Percentiles rank a stretch among this genome's conserved stretches.
These are phyloP conservation scores for Trisateles emortualis DNA, from an alignment of 2,888 invertebrate genomes.

Conservation along the genomic window DNA sequence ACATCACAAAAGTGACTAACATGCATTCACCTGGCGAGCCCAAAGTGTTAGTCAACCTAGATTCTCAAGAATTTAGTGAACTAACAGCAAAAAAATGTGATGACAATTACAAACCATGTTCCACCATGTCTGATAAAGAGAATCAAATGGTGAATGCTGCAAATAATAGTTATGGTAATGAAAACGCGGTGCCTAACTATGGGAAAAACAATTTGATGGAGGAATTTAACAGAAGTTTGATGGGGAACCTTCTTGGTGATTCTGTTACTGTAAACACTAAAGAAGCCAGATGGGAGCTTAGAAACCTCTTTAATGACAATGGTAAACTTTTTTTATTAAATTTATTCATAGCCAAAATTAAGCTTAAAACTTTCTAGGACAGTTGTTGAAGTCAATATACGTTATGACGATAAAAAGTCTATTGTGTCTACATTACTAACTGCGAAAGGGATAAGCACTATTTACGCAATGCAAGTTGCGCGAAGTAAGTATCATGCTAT, in stretches of 20 bases:
- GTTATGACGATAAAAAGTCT: too few relatives aligned
- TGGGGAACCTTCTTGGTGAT: slow-evolving; percentile 85
- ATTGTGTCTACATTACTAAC: too few relatives aligned
- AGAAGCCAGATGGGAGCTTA: slow-evolving; percentile 89
- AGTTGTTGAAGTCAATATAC: too few relatives aligned
- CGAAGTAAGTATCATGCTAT: too few relatives aligned
- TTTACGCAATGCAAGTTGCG: too few relatives aligned
- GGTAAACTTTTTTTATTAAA: slow-evolving; percentile 58
- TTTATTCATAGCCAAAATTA: too few relatives aligned
- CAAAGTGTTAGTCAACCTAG: slow-evolving; percentile 79
- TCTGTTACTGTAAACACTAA: slow-evolving; percentile 90
- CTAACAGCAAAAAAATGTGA: slow-evolving; percentile 68
- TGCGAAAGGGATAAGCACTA: too few relatives aligned
- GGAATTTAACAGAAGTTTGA: slow-evolving; percentile 80
- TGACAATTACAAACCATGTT: slow-evolving; percentile 61
- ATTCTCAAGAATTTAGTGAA: slow-evolving; percentile 82
- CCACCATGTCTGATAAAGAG: slow-evolving; percentile 66
- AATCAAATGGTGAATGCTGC: slow-evolving; percentile 59
- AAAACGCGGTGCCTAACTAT: slow-evolving; percentile 64
- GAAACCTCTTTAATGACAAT: slow-evolving; percentile 87
- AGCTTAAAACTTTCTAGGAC: too few relatives aligned
- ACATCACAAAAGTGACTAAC: slow-evolving; percentile 79
- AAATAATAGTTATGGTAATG: slow-evolving; percentile 58
- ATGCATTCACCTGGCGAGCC: slow-evolving; percentile 84
- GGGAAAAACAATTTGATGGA: slow-evolving; percentile 80